Base-by-base conservation (phyloP, 2,113 vertebrate genomes). In the Hemicordylus capensis region DNA sequence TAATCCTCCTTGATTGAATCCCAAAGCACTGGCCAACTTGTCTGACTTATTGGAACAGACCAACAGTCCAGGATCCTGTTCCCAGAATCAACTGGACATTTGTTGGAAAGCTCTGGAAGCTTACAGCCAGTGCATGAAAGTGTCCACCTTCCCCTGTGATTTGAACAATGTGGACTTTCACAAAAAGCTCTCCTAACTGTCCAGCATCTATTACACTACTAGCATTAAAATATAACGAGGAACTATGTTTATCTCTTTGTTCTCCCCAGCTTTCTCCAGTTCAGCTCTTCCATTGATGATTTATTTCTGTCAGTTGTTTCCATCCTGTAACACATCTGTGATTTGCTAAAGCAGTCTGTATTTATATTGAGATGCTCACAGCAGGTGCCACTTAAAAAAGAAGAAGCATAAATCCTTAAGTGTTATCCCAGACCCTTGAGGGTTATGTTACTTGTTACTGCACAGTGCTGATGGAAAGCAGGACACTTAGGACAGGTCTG, bases 371-470 rank as follows among this genome's bases (percentile, higher is more conserved):
- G 83, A 94, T 86, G n/a, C 67, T 91, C 93, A 80, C 92, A 96
- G 94, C 95, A 94, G 94, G 93, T 96, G 93, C 89, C 94, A 94
- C 85, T 89, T 88, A 76, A 79, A 87, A 88, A 91, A 76, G n/a
- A 34, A 7, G 12, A 73, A 93, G 89, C 81, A 15, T 56, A 87
- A 90, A 87, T 66, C 37, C 84, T 19, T 78, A 81, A 90, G 78
- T 91, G 89, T 90, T 94, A 93, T 93, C 92, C 92, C 90, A 91
- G 95, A 95, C 95, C 93, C 56, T 81, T 26, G 3, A 72, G 83
- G 91, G 92, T 94, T 93, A 94, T 67, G 80, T 93, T 89, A 79
- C 88, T 94, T 89, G 76, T 90, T 89, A 79, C 83, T 67, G 70
- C 67, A 88, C 69, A 91, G 78, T 87, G 80, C 69, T 83, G 61